phyloP scores from a whole-genome alignment of 1,140 invertebrate genomes.

The Samia ricini region DNA sequence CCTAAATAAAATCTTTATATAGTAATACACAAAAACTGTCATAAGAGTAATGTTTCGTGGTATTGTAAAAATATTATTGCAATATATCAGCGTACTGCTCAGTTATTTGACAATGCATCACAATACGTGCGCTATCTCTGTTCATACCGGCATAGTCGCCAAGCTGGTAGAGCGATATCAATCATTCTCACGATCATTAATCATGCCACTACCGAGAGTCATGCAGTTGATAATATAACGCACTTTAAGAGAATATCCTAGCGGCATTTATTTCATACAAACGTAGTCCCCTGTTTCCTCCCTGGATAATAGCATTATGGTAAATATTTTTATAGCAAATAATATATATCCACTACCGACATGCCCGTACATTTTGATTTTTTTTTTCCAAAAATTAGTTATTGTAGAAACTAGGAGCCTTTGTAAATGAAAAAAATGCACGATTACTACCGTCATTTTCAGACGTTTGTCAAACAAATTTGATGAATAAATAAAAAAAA shows the following conservation, averaged over 20 bases:
- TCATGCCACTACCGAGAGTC: neutral
- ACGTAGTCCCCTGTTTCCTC: neutral
- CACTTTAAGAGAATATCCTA: neutral
- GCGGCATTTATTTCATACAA: neutral
- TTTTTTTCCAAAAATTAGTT: no score
- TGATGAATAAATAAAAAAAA: no score
- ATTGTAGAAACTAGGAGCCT: no score
- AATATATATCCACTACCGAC: no score
- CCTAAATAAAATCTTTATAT: no score
- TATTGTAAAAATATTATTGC: neutral
- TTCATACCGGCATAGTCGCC: neutral
- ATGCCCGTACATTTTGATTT: no score
- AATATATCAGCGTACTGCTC: neutral
- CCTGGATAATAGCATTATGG: no score
- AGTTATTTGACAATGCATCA: neutral
- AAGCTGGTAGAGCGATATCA: neutral
- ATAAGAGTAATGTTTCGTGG: neutral
- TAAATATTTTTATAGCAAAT: no score
- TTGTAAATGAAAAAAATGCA: no score
- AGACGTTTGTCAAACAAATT: no score
- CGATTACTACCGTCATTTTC: no score
- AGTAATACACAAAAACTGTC: neutral
- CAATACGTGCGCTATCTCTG: neutral
- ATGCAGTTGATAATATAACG: neutral
- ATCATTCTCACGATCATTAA: conserved; percentile 1